Conservation (phyloP, 1,140 invertebrate species). For the Drosophila pectinifera region DNA sequence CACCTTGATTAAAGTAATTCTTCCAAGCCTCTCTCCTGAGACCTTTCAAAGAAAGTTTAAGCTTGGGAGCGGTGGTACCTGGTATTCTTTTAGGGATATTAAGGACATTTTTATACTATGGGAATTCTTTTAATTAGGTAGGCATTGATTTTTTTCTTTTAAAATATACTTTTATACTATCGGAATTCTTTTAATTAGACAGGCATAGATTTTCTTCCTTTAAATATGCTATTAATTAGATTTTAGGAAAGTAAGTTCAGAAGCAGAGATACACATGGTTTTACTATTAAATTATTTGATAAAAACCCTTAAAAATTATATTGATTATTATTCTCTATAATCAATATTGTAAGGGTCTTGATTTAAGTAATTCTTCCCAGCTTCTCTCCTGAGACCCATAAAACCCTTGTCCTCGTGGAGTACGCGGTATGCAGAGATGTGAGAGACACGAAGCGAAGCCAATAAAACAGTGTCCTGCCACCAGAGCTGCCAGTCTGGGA, state of each 20-base stretch:
- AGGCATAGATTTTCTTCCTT: too few species aligned
- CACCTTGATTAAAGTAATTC: background rate
- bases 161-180: too few species aligned
- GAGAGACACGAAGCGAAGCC: constrained; percentile 40
- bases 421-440: constrained; percentile 10
- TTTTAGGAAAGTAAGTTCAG: too few species aligned
- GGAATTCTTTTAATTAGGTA: too few species aligned
- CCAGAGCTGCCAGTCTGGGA: constrained; percentile 20
- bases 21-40: background rate
- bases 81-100: background rate
- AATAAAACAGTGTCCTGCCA: constrained; percentile 59
- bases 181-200: too few species aligned
- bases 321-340: background rate
- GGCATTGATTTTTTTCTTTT: too few species aligned
- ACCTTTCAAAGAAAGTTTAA: constrained; percentile 16
- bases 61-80: background rate
- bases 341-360: background rate
- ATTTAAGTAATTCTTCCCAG: background rate
- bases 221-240: too few species aligned
- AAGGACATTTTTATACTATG: background rate
- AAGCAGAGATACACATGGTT: too few species aligned
- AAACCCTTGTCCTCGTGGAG: background rate
- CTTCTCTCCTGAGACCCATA: background rate
- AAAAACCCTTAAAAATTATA: background rate
- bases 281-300: too few species aligned